A percentile compares a stretch with the other conserved stretches of the same genome.
Conservation (phyloP, 2,888 invertebrate species). For the Parnassius orleans region DNA sequence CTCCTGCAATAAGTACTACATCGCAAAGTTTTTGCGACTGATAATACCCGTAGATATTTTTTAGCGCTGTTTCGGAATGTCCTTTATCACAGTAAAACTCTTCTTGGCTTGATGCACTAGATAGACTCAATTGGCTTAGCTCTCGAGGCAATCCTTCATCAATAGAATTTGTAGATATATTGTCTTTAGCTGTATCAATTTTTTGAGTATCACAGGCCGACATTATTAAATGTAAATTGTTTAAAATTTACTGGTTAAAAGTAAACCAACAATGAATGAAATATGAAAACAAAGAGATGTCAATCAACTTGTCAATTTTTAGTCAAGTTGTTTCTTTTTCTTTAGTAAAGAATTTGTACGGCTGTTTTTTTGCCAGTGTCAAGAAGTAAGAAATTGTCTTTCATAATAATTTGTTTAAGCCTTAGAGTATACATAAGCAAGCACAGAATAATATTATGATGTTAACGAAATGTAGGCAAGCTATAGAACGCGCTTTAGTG, state of each 20-base stretch:
- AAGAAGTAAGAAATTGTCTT: too few relatives aligned
- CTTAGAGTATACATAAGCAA: too few relatives aligned
- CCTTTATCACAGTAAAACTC: slow-evolving; percentile 88
- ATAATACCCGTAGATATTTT: slow-evolving; percentile 90
- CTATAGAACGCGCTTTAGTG: too few relatives aligned
- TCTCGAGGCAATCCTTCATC: slow-evolving; percentile 84
- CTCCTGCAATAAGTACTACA: slow-evolving; percentile 91
- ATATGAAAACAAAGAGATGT: slow-evolving; percentile 50
- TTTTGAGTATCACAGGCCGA: slow-evolving; percentile 68
- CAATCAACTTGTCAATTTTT: too few relatives aligned
- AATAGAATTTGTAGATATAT: slow-evolving; percentile 73
- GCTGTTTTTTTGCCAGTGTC: too few relatives aligned
- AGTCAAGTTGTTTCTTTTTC: too few relatives aligned
- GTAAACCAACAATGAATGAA: slow-evolving; percentile 39
- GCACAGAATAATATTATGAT: too few relatives aligned
- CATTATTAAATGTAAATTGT: slow-evolving; percentile 46
- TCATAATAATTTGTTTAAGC: too few relatives aligned
- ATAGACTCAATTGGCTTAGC: slow-evolving; percentile 83
- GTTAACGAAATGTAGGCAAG: too few relatives aligned
- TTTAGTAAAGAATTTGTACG: too few relatives aligned
- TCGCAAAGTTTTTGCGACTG: slow-evolving; percentile 92
- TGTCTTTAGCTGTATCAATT: slow-evolving; percentile 66
- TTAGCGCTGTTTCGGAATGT: slow-evolving; percentile 90
- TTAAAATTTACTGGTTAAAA: slow-evolving; percentile 30
- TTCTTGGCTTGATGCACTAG: slow-evolving; percentile 86